A percentile compares a stretch with the other conserved stretches of the same genome.
phyloP scores from a whole-genome alignment of 2,113 vertebrate species.

The Halichoeres trimaculatus region DNA sequence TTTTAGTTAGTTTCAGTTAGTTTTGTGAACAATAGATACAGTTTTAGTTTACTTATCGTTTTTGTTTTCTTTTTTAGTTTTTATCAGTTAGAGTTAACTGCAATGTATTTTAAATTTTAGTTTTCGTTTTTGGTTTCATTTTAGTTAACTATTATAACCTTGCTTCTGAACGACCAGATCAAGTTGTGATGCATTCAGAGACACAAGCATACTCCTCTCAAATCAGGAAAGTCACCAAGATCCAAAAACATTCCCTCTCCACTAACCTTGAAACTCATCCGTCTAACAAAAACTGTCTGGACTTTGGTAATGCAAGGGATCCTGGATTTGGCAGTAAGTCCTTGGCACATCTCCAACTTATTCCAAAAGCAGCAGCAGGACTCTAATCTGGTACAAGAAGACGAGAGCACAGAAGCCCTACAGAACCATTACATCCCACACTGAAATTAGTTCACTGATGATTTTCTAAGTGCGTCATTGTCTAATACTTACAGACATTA shows the following conservation, averaged over 20 bases:
- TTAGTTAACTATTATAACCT: too few relatives aligned
- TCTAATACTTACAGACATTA: neutral
- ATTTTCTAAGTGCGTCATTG: neutral
- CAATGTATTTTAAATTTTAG: too few relatives aligned
- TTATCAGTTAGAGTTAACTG: too few relatives aligned
- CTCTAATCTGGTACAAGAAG: conserved; percentile 3
- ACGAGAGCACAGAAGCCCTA: neutral
- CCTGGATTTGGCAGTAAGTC: conserved; percentile 7
- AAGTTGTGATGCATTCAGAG: neutral
- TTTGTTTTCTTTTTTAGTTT: too few relatives aligned
- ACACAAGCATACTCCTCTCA: neutral
- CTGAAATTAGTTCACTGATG: neutral
- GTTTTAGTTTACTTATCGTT: too few relatives aligned
- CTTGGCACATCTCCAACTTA: neutral
- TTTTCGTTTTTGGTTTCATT: too few relatives aligned
- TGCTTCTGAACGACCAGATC: too few relatives aligned
- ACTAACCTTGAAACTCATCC: neutral
- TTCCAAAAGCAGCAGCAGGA: conserved; percentile 20
- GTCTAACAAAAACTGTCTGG: conserved; percentile 3
- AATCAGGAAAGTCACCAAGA: neutral
- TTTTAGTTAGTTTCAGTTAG: too few relatives aligned
- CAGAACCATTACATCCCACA: neutral
- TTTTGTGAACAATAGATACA: too few relatives aligned
- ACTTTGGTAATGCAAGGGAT: neutral
- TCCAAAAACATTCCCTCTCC: neutral